A percentile compares a stretch with the other conserved stretches of the same genome.
phyloP scores from a whole-genome alignment of 2,797 vertebrate species.

The Pantherophis vulpinus region DNA sequence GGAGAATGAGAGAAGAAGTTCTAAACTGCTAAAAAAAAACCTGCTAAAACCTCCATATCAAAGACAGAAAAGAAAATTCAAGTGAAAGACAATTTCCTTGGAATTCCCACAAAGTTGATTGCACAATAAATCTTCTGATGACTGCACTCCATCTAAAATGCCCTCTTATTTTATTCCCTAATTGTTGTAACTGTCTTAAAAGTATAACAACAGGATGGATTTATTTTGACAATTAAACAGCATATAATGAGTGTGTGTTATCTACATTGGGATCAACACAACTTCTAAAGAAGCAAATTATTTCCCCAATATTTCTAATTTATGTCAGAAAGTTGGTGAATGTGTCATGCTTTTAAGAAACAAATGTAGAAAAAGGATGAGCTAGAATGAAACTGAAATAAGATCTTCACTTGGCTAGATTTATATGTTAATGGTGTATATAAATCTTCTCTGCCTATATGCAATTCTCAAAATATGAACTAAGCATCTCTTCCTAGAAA shows the following conservation, averaged over 20 bases:
- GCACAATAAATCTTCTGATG: not conserved
- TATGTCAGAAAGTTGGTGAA: no score
- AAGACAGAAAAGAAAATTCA: not conserved
- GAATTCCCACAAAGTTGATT: not conserved
- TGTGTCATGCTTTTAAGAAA: not conserved
- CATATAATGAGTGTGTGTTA: not conserved
- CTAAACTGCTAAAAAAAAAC: not conserved
- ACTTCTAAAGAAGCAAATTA: not conserved
- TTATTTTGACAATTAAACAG: not conserved
- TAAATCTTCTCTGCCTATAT: not conserved
- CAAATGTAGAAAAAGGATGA: not conserved
- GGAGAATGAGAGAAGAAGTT: not conserved
- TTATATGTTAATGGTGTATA: not conserved
- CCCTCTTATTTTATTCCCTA: not conserved
- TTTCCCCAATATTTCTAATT: not conserved
- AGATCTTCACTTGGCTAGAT: not conserved
- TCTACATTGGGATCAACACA: not conserved
- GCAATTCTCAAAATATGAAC: not conserved
- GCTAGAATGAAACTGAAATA: no score
- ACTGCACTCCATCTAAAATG: not conserved
- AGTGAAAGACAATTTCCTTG: not conserved
- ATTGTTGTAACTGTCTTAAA: not conserved
- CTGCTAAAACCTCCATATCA: not conserved
- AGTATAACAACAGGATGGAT: not conserved
- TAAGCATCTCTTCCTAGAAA: not conserved